phyloP scores from a whole-genome alignment of 2,888 invertebrate species.

The Philonicus albiceps region DNA sequence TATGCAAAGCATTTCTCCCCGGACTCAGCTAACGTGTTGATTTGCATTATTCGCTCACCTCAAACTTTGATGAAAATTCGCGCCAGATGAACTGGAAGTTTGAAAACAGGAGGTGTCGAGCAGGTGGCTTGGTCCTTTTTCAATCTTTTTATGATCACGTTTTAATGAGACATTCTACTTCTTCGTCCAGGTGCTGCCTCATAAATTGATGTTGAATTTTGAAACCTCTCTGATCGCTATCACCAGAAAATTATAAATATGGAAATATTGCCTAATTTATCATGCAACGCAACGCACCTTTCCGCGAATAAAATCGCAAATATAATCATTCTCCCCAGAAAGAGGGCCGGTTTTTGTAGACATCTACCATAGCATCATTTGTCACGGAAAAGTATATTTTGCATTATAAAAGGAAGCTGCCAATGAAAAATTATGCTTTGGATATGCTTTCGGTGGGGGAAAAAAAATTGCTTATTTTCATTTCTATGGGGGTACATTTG shows the following conservation, averaged over 20 bases:
- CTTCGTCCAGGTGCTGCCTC: neutral
- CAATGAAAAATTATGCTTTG: neutral
- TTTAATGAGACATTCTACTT: neutral
- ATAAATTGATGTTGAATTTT: neutral
- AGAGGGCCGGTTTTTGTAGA: neutral
- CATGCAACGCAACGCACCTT: neutral
- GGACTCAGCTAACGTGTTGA: neutral
- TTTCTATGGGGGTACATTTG: neutral
- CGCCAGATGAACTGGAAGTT: neutral
- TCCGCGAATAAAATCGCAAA: neutral
- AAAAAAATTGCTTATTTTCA: neutral
- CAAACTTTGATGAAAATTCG: neutral
- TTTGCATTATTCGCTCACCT: neutral
- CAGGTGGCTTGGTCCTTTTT: neutral
- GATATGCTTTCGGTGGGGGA: neutral
- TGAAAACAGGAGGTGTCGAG: neutral
- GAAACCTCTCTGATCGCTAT: neutral
- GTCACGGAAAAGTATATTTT: neutral
- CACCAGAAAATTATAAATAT: neutral
- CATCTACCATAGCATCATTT: neutral
- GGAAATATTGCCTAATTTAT: neutral
- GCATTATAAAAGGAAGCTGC: neutral
- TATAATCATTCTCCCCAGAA: neutral
- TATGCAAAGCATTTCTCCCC: constrained; percentile 19
- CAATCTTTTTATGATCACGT: neutral